These are phyloP conservation scores for Procambarus virginalis DNA, from an alignment of 1,140 invertebrate genomes.

Conservation along the genomic window DNA sequence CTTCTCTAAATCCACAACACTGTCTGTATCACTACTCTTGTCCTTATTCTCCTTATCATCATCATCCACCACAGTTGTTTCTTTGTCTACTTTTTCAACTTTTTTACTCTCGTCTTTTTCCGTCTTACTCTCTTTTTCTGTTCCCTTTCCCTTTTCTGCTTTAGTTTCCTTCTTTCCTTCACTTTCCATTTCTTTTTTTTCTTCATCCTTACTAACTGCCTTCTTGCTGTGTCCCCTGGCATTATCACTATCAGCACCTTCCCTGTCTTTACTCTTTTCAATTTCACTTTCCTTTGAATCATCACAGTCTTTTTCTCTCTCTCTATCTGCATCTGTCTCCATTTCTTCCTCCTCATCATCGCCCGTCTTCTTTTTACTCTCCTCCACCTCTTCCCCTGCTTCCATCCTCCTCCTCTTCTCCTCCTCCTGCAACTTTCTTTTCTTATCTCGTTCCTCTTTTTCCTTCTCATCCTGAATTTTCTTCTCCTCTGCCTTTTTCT, in stretches of 20 bases:
- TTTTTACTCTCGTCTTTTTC: background rate
- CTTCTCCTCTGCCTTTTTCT: slow-evolving; percentile 25
- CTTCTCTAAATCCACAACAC: slow-evolving; percentile 57
- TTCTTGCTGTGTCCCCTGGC: background rate
- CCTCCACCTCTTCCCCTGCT: slow-evolving; percentile 16
- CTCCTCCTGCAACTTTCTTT: slow-evolving; percentile 5
- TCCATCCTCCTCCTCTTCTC: slow-evolving; percentile 13
- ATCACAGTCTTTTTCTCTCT: background rate
- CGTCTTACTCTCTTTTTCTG: slow-evolving; percentile 14
- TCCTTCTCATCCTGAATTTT: slow-evolving; percentile 13
- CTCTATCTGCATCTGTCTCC: background rate
- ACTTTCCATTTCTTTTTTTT: slow-evolving; percentile 17
- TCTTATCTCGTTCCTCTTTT: slow-evolving; percentile 11
- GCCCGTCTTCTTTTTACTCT: slow-evolving; percentile 13
- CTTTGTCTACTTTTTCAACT: slow-evolving; percentile 14
- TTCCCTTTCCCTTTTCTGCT: slow-evolving; percentile 11
- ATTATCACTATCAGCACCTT: background rate
- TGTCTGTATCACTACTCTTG: slow-evolving; percentile 17
- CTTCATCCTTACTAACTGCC: background rate
- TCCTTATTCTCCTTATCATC: slow-evolving; percentile 37
- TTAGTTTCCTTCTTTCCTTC: slow-evolving; percentile 3
- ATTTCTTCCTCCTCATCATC: slow-evolving; percentile 20
- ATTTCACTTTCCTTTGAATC: background rate
- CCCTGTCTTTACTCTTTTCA: slow-evolving; percentile 23
- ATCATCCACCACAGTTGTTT: background rate